Evolutionary conservation across 1,140 invertebrate species (phyloP).

Genomic region (Nymphalis io): DNA sequence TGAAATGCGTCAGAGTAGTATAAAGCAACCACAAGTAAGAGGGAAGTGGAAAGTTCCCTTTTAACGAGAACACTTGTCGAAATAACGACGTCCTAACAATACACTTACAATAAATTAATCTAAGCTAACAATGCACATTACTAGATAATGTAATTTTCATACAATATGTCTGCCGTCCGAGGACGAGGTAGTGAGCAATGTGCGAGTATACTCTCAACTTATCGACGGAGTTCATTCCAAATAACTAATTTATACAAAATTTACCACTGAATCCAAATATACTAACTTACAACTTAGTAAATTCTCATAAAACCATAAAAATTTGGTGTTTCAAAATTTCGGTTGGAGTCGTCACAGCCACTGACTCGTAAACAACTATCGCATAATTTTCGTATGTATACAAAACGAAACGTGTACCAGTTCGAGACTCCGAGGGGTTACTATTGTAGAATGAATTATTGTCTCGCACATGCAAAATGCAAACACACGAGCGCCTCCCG

Average conservation of each 20-base stretch:
- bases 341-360: constrained; percentile 71
- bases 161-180: constrained; percentile 69
- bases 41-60: constrained; percentile 49
- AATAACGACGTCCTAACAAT: constrained; percentile 69
- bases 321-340: constrained; percentile 59
- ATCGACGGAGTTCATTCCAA: constrained; percentile 51
- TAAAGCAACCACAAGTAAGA: constrained; percentile 64
- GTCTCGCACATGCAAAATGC: constrained; percentile 75
- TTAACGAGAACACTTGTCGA: constrained; percentile 41
- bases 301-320: constrained; percentile 56
- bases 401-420: constrained; percentile 7
- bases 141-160: constrained; percentile 61
- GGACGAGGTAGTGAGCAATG: constrained; percentile 74
- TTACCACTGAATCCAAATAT: constrained; percentile 43
- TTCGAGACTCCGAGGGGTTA: constrained; percentile 36
- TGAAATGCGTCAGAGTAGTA: constrained; percentile 64
- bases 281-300: constrained; percentile 61
- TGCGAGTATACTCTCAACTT: constrained; percentile 60
- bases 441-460: constrained; percentile 61
- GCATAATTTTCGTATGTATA: neutral
- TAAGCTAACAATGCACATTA: constrained; percentile 76
- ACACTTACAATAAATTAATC: constrained; percentile 78
- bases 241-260: constrained; percentile 52
- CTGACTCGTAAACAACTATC: constrained; percentile 24
- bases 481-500: constrained; percentile 48